Evolutionary conservation across 1,140 invertebrate species (phyloP).

Genomic region (Trichogramma pretiosum): DNA sequence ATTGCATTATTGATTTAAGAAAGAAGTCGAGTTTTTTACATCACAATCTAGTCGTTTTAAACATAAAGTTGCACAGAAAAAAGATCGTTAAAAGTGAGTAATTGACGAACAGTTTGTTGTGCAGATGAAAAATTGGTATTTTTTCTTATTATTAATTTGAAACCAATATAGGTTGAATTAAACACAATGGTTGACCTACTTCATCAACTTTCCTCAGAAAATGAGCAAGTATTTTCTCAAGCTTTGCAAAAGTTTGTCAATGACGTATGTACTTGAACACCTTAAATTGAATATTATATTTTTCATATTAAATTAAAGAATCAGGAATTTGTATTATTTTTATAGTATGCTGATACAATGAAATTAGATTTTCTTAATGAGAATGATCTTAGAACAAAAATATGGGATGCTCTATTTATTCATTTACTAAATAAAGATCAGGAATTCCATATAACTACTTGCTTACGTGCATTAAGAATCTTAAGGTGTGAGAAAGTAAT

Average conservation of each 20-base stretch:
- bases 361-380: constrained; percentile 46
- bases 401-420: constrained; percentile 50
- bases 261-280: constrained; percentile 25
- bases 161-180: too few relatives aligned
- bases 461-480: constrained; percentile 49
- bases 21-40: too few relatives aligned
- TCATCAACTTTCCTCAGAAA: too few relatives aligned
- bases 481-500: constrained; percentile 41
- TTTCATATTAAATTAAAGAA: constrained; percentile 8
- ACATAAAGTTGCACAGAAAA: too few relatives aligned
- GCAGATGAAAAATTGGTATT: too few relatives aligned
- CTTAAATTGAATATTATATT: background rate
- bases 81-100: too few relatives aligned
- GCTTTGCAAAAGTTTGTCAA: constrained; percentile 28
- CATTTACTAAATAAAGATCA: constrained; percentile 40
- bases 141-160: too few relatives aligned
- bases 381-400: constrained; percentile 39
- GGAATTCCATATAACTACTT: constrained; percentile 37
- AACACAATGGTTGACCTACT: too few relatives aligned
- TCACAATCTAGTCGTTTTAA: too few relatives aligned
- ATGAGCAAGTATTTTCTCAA: constrained; percentile 22
- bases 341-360: constrained; percentile 44
- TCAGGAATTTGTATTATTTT: constrained; percentile 15
- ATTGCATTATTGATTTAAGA: too few relatives aligned
- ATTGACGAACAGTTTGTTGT: too few relatives aligned